A percentile compares a stretch with the other conserved stretches of the same genome.
phyloP scores from a whole-genome alignment of 53 echinoderm and acorn worm genomes.

The Holothuria scabra region DNA sequence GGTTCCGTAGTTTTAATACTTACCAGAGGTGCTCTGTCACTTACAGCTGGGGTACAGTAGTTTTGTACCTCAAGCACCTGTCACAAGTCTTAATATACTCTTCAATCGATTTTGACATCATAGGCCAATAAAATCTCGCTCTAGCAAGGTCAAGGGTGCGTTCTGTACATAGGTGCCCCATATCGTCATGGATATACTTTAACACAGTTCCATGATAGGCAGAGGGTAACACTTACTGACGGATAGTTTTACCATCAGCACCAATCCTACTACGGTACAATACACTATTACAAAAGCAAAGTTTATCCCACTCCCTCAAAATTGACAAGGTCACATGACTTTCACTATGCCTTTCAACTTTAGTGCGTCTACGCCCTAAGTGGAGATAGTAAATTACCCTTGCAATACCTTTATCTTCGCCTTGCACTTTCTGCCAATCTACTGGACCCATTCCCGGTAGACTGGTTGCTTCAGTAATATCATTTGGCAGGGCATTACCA shows the following conservation, averaged over 20 bases:
- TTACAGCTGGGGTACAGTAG: too few species aligned
- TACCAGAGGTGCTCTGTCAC: slow-evolving; percentile 52
- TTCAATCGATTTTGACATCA: slow-evolving; percentile 3
- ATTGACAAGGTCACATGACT: not conserved
- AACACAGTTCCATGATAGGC: slow-evolving; percentile 24
- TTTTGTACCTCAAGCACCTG: slow-evolving; percentile 25
- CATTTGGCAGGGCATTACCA: not conserved
- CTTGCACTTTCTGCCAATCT: slow-evolving; percentile 10
- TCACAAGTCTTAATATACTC: slow-evolving; percentile 40
- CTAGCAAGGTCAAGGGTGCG: slow-evolving; percentile 35
- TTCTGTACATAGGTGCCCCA: slow-evolving; percentile 57
- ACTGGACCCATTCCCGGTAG: not conserved
- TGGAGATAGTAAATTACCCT: not conserved
- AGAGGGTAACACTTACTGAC: slow-evolving; percentile 37
- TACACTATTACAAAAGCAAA: slow-evolving; percentile 9
- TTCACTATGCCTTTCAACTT: not conserved
- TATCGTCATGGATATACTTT: slow-evolving; percentile 53
- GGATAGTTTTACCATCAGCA: not conserved
- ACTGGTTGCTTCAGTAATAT: not conserved
- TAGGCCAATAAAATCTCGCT: slow-evolving; percentile 50
- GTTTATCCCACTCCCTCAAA: slow-evolving; percentile 49
- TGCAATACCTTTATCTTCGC: not conserved
- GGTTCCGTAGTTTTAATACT: slow-evolving; percentile 41
- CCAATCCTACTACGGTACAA: slow-evolving; percentile 16
- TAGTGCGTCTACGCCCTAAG: not conserved